Evolutionary conservation across 2,797 vertebrate species (phyloP).

Genomic region (Chelidonichthys spinosus): DNA sequence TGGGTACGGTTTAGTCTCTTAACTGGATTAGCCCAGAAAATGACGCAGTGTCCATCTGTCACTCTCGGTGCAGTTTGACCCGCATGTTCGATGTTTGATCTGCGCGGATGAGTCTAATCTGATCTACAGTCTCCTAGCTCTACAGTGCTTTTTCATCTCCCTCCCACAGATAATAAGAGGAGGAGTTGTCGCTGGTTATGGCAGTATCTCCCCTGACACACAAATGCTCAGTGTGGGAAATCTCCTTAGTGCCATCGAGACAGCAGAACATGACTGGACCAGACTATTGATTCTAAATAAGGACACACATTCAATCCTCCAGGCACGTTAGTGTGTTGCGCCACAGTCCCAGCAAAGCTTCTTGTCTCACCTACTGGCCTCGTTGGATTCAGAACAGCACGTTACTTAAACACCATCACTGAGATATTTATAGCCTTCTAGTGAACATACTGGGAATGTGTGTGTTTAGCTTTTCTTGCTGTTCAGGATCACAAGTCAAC

Average conservation of each 20-base stretch:
- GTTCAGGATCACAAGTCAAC: background rate
- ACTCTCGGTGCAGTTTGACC: conserved; percentile 18
- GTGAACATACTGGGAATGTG: background rate
- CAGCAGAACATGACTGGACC: conserved; percentile 55
- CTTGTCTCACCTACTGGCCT: conserved; percentile 61
- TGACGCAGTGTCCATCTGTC: conserved; percentile 41
- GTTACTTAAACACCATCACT: conserved; percentile 24
- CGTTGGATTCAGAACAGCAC: conserved; percentile 31
- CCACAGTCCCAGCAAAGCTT: conserved; percentile 24
- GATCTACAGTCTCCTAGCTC: conserved; percentile 17
- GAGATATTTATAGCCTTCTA: conserved; percentile 35
- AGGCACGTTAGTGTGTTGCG: conserved; percentile 14
- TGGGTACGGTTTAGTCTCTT: conserved; percentile 13
- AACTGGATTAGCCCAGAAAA: conserved; percentile 63
- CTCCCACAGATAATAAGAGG: conserved; percentile 30
- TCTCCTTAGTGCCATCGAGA: conserved; percentile 59
- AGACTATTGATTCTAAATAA: conserved; percentile 60
- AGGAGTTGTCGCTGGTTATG: conserved; percentile 31
- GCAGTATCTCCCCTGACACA: conserved; percentile 42
- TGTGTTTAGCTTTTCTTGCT: background rate
- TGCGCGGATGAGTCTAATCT: conserved; percentile 24
- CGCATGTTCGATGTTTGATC: conserved; percentile 32
- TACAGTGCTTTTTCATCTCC: conserved; percentile 31
- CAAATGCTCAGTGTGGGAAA: conserved; percentile 45
- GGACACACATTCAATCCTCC: conserved; percentile 29